Evolutionary conservation across 2,113 vertebrate species (phyloP).

Genomic region (Sphaerodactylus townsendi): DNA sequence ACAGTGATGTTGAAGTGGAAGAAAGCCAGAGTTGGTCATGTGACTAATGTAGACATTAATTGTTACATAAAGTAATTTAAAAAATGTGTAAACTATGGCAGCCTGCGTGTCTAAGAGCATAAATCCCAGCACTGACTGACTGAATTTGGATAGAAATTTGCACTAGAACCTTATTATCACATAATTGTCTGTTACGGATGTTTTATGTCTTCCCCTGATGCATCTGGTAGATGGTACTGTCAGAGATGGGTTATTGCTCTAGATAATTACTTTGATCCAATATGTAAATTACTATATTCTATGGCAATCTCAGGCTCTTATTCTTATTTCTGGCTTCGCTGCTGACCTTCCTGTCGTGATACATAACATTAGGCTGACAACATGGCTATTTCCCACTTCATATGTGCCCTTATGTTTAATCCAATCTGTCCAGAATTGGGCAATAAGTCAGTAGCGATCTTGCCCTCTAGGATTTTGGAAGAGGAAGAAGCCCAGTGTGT

Average conservation of each 20-base stretch:
- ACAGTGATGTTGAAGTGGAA: too few relatives aligned
- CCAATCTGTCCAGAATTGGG: neutral
- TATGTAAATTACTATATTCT: conserved; percentile 51
- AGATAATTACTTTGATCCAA: conserved; percentile 47
- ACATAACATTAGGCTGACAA: neutral
- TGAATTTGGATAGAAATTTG: conserved; percentile 59
- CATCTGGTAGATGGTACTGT: conserved; percentile 18
- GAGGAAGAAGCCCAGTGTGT: neutral
- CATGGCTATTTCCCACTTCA: neutral
- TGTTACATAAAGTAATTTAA: conserved; percentile 46
- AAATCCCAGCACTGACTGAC: conserved; percentile 61
- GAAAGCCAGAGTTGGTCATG: neutral
- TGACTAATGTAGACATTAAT: conserved; percentile 41
- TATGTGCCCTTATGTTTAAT: neutral
- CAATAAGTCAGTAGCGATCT: neutral
- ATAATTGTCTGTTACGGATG: conserved; percentile 65
- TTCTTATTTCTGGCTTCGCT: conserved; percentile 24
- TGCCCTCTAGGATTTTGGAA: neutral
- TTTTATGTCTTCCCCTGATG: conserved; percentile 63
- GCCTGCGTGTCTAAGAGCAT: conserved; percentile 53
- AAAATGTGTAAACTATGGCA: conserved; percentile 65
- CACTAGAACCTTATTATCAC: conserved; percentile 59
- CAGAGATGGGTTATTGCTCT: conserved; percentile 34
- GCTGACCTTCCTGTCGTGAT: neutral
- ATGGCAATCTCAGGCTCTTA: neutral